A percentile compares a stretch with the other conserved stretches of the same genome.
These are phyloP conservation scores for Eidolon dupreanum DNA, from an alignment of 2,797 vertebrate species.

Conservation along the genomic window DNA sequence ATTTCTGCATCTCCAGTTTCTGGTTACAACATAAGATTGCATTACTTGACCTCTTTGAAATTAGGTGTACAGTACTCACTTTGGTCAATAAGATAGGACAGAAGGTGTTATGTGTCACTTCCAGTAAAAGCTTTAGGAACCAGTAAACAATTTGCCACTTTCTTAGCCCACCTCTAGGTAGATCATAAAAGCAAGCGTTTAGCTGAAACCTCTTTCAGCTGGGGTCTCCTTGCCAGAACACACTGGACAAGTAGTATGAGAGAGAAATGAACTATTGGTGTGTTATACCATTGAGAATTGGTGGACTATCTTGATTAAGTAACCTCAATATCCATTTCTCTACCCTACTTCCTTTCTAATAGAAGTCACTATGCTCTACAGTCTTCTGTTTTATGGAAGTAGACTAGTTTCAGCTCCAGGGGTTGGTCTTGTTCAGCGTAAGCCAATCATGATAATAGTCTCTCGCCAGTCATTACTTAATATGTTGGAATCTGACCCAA, in stretches of 20 bases:
- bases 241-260: not conserved
- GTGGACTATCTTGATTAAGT: not conserved
- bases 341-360: not conserved
- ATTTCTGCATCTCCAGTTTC: not conserved
- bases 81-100: not conserved
- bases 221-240: not conserved
- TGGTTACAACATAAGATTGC: not conserved
- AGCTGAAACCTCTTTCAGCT: not conserved
- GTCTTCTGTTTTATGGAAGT: not conserved
- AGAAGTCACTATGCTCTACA: not conserved
- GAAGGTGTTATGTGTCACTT: not conserved
- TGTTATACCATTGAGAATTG: not conserved
- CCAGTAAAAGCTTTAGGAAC: not conserved
- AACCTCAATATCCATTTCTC: not conserved
- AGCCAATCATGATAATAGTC: not conserved
- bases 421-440: not conserved
- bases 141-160: not conserved
- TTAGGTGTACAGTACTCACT: not conserved
- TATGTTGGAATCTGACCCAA: not conserved
- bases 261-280: not conserved
- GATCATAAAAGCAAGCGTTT: not conserved
- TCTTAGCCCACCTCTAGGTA: not conserved
- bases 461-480: not conserved
- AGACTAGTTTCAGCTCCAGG: not conserved
- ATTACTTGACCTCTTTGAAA: constrained; percentile 4